These are phyloP conservation scores for Prosapia bicincta DNA, from an alignment of 2,888 invertebrate genomes.

Conservation along the genomic window DNA sequence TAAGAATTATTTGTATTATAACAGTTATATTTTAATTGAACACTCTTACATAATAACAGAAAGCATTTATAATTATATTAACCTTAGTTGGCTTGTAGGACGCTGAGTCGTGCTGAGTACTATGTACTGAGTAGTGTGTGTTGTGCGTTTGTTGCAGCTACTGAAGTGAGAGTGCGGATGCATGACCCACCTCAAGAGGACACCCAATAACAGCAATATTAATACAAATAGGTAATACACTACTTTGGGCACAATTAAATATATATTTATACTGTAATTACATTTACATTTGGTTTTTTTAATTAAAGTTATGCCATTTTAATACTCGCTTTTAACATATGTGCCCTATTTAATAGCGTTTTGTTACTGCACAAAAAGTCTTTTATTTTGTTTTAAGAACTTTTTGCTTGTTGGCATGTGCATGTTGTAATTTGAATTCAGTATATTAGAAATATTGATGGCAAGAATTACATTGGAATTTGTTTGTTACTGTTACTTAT, in stretches of 20 bases:
- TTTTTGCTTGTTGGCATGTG: not conserved
- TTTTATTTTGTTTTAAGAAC: no score
- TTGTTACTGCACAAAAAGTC: no score
- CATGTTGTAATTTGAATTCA: not conserved
- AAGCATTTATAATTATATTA: not conserved
- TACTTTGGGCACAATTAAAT: not conserved
- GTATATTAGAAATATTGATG: no score
- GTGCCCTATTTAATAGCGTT: no score
- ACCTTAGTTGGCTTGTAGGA: not conserved
- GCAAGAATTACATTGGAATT: no score
- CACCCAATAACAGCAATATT: conserved; percentile 20
- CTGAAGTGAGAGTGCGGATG: conserved; percentile 37
- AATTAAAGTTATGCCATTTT: no score
- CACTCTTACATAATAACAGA: not conserved
- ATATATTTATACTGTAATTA: no score
- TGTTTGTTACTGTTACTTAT: no score
- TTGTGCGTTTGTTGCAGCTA: conserved; percentile 41
- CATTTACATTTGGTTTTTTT: not conserved
- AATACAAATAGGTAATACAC: conserved; percentile 33
- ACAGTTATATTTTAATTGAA: not conserved
- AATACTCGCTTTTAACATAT: no score
- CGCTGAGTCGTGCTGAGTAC: conserved; percentile 28
- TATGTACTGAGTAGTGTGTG: conserved; percentile 31
- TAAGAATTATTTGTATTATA: no score
- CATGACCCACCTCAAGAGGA: conserved; percentile 41